Conservation (phyloP, 2,888 invertebrate species). For the Orthosia incerta region DNA sequence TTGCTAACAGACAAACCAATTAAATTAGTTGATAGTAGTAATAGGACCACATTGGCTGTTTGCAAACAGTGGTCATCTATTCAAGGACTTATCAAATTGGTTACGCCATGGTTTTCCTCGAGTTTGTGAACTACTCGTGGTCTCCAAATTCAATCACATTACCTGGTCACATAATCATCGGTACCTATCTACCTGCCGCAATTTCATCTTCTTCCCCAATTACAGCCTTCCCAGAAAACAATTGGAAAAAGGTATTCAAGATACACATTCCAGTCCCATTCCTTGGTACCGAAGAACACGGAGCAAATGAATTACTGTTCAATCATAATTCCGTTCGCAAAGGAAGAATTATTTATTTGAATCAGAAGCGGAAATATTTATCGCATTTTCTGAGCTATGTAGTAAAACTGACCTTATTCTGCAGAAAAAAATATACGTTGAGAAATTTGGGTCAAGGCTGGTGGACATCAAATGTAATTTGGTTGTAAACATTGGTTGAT, state of each 20-base stretch:
- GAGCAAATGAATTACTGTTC: constrained; percentile 49
- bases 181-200: constrained; percentile 32
- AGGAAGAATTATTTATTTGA: constrained; percentile 52
- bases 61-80: constrained; percentile 3
- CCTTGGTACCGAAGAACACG: constrained; percentile 8
- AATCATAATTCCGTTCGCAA: constrained; percentile 55
- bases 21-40: neutral
- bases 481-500: constrained; percentile 21
- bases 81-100: constrained; percentile 7
- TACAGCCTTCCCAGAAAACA: constrained; percentile 52
- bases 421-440: constrained; percentile 10
- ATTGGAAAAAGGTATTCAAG: constrained; percentile 36
- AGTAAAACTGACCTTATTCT: neutral
- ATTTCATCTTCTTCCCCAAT: constrained; percentile 43
- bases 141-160: constrained; percentile 59
- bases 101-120: constrained; percentile 11
- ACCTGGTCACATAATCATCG: constrained; percentile 36
- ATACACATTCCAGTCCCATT: constrained; percentile 34
- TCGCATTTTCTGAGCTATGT: constrained; percentile 18
- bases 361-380: constrained; percentile 40
- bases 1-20: neutral
- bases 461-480: constrained; percentile 18
- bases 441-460: constrained; percentile 17
- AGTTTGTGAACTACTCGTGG: constrained; percentile 30
- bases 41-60: neutral